Base-by-base conservation (phyloP, 2,888 invertebrate genomes). In the Leptinotarsa rubiginosa region DNA sequence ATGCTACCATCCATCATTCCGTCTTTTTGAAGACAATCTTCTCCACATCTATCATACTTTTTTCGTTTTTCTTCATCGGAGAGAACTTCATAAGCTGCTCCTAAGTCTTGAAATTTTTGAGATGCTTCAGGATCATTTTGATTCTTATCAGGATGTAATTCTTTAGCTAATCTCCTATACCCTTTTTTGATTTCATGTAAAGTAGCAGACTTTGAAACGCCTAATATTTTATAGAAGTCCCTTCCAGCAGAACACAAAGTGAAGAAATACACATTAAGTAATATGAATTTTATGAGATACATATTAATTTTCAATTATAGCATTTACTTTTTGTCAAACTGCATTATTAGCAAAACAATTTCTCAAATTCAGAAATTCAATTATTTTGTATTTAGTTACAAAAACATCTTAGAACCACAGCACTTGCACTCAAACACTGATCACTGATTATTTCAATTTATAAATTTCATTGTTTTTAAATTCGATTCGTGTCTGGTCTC, bases 61-160 rank as follows among this genome's bases (percentile, higher is more conserved):
- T 97, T 95, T 72, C 99, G 91, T 86, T 98, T 98, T 70, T 98
- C 97, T 0, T 93, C 87, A 87, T 99, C 98, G 0, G 97, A 95
- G 1, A 99, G 90, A 1, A 97, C 97, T 88, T 98, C 98, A 86
- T 99, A 99, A 0, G 98, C 99, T 13, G 97, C 97, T 41, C 97
- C 96, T 67, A 99, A 89, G 86, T 98, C 97, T 89, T 97, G 96
- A 86, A 99, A 99, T 87, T 97, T 97, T 83, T 94, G 93, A 0
- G 96, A 95, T 0, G 99, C 96, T 71, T 95, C 92, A 0, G 97
- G 96, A 89, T 99, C 98, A 87, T 95, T 95, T 86, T 93, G 93
- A 87, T 99, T 99, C 87, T 97, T 98, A 85, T 99, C 99, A 16
- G 99, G 99, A 91, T 99, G 99, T 78, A 97, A 89, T 87, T 97